These are phyloP conservation scores for Pseudoips prasinana DNA, from an alignment of 2,888 invertebrate genomes.

Conservation along the genomic window DNA sequence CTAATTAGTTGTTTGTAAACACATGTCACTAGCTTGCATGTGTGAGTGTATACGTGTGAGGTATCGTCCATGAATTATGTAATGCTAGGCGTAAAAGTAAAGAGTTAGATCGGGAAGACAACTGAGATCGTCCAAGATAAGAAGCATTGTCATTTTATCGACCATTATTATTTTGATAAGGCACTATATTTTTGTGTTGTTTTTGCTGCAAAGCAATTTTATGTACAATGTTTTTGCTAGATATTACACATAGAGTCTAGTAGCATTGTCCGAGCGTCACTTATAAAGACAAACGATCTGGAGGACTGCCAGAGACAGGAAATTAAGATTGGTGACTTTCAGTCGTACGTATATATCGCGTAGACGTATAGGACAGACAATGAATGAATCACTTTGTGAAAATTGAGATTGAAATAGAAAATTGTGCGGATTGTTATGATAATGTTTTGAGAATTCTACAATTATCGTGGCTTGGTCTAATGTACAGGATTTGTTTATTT, in stretches of 20 bases:
- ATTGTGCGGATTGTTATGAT: too few species aligned
- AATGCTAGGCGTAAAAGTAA: constrained; percentile 9
- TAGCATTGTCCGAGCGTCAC: constrained; percentile 31
- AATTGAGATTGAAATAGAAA: neutral
- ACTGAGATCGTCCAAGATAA: too few species aligned
- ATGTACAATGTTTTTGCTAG: constrained; percentile 3
- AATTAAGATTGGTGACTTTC: constrained; percentile 32
- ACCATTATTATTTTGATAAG: too few species aligned
- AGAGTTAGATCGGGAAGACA: too few species aligned
- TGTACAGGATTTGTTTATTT: too few species aligned
- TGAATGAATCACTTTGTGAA: constrained; percentile 8
- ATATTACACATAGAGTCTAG: constrained; percentile 13
- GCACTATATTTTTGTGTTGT: neutral
- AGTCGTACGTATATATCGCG: neutral
- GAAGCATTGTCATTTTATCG: too few species aligned
- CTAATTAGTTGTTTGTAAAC: constrained; percentile 77
- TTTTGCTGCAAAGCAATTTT: constrained; percentile 4
- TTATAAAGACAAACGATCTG: constrained; percentile 33
- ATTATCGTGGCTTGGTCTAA: too few species aligned
- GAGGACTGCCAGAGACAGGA: constrained; percentile 29
- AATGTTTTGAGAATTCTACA: too few species aligned
- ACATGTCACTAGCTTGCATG: constrained; percentile 43
- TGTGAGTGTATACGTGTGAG: constrained; percentile 40
- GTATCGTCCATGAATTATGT: constrained; percentile 31
- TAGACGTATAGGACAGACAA: constrained; percentile 6